These are phyloP conservation scores for Fissipunctia ypsillon DNA, from an alignment of 2,888 invertebrate species.

Conservation along the genomic window DNA sequence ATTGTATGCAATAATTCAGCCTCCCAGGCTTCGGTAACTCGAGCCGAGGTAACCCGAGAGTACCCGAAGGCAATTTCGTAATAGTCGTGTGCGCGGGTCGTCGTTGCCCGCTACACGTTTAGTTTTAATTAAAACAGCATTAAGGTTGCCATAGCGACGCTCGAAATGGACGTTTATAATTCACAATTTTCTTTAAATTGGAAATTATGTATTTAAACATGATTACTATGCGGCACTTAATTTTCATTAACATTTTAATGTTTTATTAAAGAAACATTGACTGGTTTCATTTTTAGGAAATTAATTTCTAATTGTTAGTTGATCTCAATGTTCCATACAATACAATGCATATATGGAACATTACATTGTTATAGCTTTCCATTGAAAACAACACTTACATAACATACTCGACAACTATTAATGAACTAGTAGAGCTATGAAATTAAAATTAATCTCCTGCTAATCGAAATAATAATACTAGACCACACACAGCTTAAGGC, in stretches of 20 bases:
- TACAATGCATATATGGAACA: not conserved
- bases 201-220: conserved; percentile 22
- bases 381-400: not conserved
- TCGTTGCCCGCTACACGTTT: conserved; percentile 41
- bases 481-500: conserved; percentile 17
- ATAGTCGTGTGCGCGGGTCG: conserved; percentile 44
- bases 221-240: conserved; percentile 5
- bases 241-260: conserved; percentile 2
- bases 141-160: conserved; percentile 43
- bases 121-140: conserved; percentile 61
- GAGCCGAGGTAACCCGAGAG: conserved; percentile 61
- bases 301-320: not conserved
- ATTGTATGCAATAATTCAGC: conserved; percentile 61
- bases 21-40: conserved; percentile 57
- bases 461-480: conserved; percentile 2
- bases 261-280: not conserved
- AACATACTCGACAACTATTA: conserved; percentile 2
- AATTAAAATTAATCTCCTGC: conserved; percentile 6
- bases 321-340: not conserved
- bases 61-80: conserved; percentile 60
- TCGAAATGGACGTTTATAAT: conserved; percentile 41
- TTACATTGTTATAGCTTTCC: too few species aligned
- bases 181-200: conserved; percentile 47
- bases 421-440: not conserved
- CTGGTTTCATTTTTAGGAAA: not conserved